Conservation (phyloP, 2,888 invertebrate species). For the Ditula angustiorana region DNA sequence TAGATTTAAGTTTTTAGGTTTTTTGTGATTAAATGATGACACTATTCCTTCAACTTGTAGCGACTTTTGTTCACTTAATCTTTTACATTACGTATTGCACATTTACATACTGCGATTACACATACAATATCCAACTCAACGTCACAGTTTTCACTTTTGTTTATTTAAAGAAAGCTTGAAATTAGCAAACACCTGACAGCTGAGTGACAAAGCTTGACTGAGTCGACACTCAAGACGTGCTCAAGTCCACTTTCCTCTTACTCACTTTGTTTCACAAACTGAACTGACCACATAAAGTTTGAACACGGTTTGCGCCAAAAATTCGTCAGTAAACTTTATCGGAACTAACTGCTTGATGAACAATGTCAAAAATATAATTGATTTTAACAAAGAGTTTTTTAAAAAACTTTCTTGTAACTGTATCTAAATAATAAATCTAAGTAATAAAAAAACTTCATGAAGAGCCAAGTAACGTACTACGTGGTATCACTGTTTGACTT, state of each 20-base stretch:
- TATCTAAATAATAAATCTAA: no score
- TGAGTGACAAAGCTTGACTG: constrained; percentile 46
- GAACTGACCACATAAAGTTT: constrained; percentile 47
- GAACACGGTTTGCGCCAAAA: background rate
- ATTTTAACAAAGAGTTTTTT: no score
- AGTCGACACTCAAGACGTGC: no score
- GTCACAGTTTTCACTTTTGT: constrained; percentile 9
- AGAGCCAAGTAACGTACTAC: no score
- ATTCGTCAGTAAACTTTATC: background rate
- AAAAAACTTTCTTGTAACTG: no score
- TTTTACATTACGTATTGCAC: background rate
- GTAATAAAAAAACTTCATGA: no score
- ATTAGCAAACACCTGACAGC: constrained; percentile 9
- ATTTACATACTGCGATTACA: no score
- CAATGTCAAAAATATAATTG: background rate
- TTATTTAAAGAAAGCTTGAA: constrained; percentile 3
- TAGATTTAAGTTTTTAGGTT: no score
- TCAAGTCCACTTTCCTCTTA: constrained; percentile 58
- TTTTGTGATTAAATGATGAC: no score
- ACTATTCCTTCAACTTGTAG: no score
- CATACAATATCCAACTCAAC: background rate
- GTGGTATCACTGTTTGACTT: background rate
- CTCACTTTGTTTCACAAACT: constrained; percentile 59
- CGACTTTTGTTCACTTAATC: background rate
- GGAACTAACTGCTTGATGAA: background rate